phyloP scores from a whole-genome alignment of 2,888 invertebrate genomes.

The Tineola bisselliella region DNA sequence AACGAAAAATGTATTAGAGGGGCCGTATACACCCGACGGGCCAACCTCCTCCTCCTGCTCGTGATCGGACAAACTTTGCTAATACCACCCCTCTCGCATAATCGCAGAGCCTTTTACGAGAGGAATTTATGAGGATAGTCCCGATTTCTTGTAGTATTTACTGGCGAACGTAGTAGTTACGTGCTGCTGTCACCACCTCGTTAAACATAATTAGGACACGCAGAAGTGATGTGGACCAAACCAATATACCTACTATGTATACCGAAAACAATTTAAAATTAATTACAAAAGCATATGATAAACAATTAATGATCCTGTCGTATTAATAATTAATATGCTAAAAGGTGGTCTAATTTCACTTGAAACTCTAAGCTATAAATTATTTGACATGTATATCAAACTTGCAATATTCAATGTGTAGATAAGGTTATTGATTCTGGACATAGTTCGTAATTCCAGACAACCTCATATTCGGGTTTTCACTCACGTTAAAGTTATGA shows the following conservation, averaged over 20 bases:
- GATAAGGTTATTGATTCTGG: slow-evolving; percentile 34
- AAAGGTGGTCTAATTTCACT: neutral
- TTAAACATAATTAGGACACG: slow-evolving; percentile 53
- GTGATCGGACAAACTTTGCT: slow-evolving; percentile 67
- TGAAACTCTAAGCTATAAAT: neutral
- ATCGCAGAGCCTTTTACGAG: slow-evolving; percentile 68
- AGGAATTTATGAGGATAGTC: slow-evolving; percentile 67
- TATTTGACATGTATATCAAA: neutral
- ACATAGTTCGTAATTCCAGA: slow-evolving; percentile 38
- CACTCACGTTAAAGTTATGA: slow-evolving; percentile 55
- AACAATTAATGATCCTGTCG: no score
- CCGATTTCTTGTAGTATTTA: slow-evolving; percentile 66
- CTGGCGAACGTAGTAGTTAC: slow-evolving; percentile 55
- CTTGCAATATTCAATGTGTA: neutral
- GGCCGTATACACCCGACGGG: slow-evolving; percentile 16
- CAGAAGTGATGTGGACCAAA: slow-evolving; percentile 25
- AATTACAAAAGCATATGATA: no score
- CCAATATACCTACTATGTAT: neutral
- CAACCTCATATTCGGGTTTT: slow-evolving; percentile 24
- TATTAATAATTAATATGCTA: neutral
- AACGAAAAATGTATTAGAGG: slow-evolving; percentile 69
- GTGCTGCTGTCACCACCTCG: slow-evolving; percentile 39
- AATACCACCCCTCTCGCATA: slow-evolving; percentile 69
- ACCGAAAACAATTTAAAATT: neutral
- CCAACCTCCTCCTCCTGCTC: slow-evolving; percentile 31